Evolutionary conservation across 2,888 invertebrate species (phyloP), one percentile per base, ranked within the genome.

Genomic region (Agrotis ipsilon): DNA sequence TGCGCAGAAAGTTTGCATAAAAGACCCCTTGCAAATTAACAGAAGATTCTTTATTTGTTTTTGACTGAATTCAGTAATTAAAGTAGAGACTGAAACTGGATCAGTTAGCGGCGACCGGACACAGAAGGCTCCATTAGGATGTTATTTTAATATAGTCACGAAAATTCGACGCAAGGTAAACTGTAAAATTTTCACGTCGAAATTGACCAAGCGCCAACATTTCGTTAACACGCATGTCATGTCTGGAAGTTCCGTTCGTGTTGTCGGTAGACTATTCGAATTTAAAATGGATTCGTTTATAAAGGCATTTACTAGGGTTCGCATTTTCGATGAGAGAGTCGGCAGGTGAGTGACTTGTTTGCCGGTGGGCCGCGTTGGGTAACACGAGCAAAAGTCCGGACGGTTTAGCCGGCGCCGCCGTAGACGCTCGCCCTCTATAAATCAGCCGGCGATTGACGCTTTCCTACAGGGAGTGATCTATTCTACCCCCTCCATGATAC

Each of bases 281-380:
- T 96, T 94, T 94, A 94, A 94, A 95, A 94, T 93, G 92, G 92
- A 93, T 94, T 94, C 94, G 94, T 94, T 94, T 96, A 94, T 94
- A 93, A 93, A 94, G 92, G 94, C 91, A 94, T 94, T 94, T 94
- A 92, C 92, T 90, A 90, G 91, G 91, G 92, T 91, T 93, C 93
- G 93, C 91, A 94, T 94, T 94, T 94, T 94, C 93, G 92, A 94
- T 94, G 93, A 94, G 94, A 91, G 92, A 90, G 90, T 87, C 91
- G 94, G 91, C 94, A 94, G 93, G 94, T 95, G 95, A 96, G 94
- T 96, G 96, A 96, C 95, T 95, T 96, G 96, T 96, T 96, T 95
- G 96, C 93, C 92, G 88, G 92, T 91, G 90, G 90, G 88, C 86
- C 89, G 88, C 86, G 87, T 87, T 84, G 88, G 86, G 81, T 92